Conservation (phyloP, 2,113 vertebrate genomes). For the Mobula hypostoma region DNA sequence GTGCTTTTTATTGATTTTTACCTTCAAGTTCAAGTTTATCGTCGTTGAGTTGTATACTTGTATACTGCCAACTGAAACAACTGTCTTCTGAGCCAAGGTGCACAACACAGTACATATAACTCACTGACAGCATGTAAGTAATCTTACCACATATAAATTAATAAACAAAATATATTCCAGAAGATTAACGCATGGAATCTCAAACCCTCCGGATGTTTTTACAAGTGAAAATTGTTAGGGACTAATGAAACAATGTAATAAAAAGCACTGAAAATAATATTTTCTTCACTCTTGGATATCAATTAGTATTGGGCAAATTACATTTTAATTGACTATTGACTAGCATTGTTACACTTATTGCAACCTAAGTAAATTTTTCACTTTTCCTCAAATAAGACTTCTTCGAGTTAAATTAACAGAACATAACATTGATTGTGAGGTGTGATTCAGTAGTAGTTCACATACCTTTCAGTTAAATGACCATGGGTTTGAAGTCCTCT, state of each 20-base stretch:
- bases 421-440: not conserved
- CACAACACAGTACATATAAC: too few relatives aligned
- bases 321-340: not conserved
- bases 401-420: not conserved
- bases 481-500: not conserved
- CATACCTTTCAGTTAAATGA: not conserved
- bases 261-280: not conserved
- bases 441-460: not conserved
- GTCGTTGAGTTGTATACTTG: too few relatives aligned
- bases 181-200: too few relatives aligned
- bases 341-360: not conserved
- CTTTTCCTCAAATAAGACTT: not conserved
- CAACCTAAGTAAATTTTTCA: not conserved
- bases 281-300: not conserved
- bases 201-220: too few relatives aligned
- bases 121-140: too few relatives aligned
- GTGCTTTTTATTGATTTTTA: too few relatives aligned
- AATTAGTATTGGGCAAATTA: not conserved
- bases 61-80: too few relatives aligned
- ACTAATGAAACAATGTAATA: not conserved
- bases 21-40: too few relatives aligned
- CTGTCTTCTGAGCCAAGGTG: too few relatives aligned
- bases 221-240: not conserved
- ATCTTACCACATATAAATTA: too few relatives aligned
- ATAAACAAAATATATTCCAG: too few relatives aligned